Conservation (phyloP, 2,797 vertebrate genomes). For the Falco cherrug region DNA sequence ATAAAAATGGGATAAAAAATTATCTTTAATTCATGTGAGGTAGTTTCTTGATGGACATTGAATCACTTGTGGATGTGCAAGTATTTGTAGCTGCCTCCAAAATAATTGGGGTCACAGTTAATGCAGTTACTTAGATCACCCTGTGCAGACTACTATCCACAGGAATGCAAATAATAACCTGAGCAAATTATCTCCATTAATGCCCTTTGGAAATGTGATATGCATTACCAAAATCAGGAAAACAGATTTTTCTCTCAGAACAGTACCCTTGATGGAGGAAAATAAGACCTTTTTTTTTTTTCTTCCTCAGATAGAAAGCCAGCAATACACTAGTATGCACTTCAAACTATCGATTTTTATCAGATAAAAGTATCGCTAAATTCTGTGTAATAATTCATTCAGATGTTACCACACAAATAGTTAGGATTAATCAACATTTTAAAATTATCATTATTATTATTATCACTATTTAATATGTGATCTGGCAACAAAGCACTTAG, state of each 20-base stretch:
- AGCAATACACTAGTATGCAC: background rate
- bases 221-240: background rate
- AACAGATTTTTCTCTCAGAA: background rate
- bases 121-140: background rate
- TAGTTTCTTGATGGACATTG: background rate
- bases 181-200: background rate
- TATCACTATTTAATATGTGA: background rate
- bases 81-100: background rate
- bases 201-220: background rate
- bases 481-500: background rate
- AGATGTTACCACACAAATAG: background rate
- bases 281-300: background rate
- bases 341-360: background rate
- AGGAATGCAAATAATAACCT: slow-evolving; percentile 9
- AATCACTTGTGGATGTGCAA: background rate
- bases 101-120: slow-evolving; percentile 29
- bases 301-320: background rate
- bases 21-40: background rate
- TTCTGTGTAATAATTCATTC: background rate
- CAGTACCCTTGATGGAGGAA: background rate
- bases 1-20: background rate
- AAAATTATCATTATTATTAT: background rate
- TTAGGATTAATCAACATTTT: background rate
- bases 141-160: background rate
- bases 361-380: background rate